phyloP scores from a whole-genome alignment of 1,140 invertebrate species.

The Hestina assimilis region DNA sequence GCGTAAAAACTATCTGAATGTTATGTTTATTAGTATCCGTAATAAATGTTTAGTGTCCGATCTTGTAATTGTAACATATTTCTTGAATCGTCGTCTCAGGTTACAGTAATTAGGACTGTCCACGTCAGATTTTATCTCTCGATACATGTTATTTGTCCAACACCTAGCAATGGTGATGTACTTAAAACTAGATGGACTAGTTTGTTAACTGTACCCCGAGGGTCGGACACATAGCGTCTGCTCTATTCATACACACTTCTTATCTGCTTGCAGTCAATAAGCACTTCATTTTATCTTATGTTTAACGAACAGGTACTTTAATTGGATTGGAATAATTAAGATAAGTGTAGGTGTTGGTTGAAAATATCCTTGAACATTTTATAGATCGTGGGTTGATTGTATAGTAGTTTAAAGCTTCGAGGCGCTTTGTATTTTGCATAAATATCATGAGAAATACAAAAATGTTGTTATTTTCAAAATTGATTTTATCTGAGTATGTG shows the following conservation, averaged over 20 bases:
- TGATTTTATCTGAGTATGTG: too few relatives aligned
- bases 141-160: not conserved
- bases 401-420: too few relatives aligned
- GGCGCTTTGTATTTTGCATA: too few relatives aligned
- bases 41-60: too few relatives aligned
- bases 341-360: slow-evolving; percentile 12
- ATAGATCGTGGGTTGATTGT: not conserved
- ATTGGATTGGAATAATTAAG: slow-evolving; percentile 21
- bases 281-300: slow-evolving; percentile 22
- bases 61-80: too few relatives aligned
- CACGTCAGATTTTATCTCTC: not conserved
- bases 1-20: too few relatives aligned
- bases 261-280: slow-evolving; percentile 25
- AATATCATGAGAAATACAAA: too few relatives aligned
- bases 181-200: not conserved
- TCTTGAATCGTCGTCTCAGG: too few relatives aligned
- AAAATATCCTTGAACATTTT: not conserved
- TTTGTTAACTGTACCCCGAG: slow-evolving; percentile 8
- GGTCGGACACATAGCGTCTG: not conserved
- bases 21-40: too few relatives aligned
- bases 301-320: slow-evolving; percentile 25
- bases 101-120: too few relatives aligned
- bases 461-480: too few relatives aligned
- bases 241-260: slow-evolving; percentile 9
- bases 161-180: not conserved